These are phyloP conservation scores for Hormaphis cornu DNA, from an alignment of 1,140 invertebrate genomes.

Conservation along the genomic window DNA sequence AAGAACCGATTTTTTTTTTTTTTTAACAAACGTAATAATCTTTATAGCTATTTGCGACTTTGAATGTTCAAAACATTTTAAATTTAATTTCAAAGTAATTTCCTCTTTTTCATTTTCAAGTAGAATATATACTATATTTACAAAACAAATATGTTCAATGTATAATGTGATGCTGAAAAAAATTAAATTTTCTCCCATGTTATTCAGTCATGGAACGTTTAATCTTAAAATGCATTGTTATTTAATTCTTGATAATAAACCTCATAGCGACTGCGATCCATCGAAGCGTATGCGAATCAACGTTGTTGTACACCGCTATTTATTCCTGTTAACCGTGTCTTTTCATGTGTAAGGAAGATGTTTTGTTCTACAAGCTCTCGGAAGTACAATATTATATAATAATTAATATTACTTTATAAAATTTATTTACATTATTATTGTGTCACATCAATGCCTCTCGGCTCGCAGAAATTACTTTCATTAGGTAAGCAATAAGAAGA, in stretches of 20 bases:
- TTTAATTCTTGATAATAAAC: background rate
- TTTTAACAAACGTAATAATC: too few relatives aligned
- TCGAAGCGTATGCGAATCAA: background rate
- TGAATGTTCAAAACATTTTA: too few relatives aligned
- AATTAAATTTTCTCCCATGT: background rate
- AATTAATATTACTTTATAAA: too few relatives aligned
- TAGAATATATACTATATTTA: too few relatives aligned
- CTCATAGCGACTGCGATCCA: background rate
- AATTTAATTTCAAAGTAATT: too few relatives aligned
- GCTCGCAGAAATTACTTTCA: background rate
- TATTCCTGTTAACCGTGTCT: background rate
- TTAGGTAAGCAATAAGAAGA: too few relatives aligned
- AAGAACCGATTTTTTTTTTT: too few relatives aligned
- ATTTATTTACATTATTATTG: background rate
- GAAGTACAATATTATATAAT: too few relatives aligned
- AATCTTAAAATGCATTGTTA: background rate
- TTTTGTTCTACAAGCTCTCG: background rate
- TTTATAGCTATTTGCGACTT: too few relatives aligned
- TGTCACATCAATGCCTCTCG: background rate
- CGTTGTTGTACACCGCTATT: background rate
- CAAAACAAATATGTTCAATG: too few relatives aligned
- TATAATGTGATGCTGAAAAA: too few relatives aligned
- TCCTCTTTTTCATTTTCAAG: too few relatives aligned
- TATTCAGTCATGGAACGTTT: background rate
- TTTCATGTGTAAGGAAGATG: background rate